Evolutionary conservation across 2,888 invertebrate genomes (phyloP), one percentile per base, ranked within the genome.

Genomic region (Cryptocephalus moraei): DNA sequence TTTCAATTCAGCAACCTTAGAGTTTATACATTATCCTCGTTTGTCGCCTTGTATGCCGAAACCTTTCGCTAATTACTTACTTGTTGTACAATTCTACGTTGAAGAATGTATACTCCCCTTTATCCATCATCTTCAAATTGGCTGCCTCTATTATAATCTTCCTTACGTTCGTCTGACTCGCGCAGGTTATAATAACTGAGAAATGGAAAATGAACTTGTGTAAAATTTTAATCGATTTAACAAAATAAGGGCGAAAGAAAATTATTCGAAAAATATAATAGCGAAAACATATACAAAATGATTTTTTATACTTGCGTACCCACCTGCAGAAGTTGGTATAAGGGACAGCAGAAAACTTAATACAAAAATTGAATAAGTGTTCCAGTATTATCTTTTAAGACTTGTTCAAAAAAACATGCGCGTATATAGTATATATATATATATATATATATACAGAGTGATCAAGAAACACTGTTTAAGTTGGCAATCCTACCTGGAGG

Each of bases 51-150:
- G 36, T 6, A 4, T 36, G 2, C n/a, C 36, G 12, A 36, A 36
- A 36, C 4, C n/a, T 2, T 4, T 36, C 4, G 4, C 4, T 36
- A 36, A 14, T 42, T 47, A 70, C 83, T 82, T 73, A 96, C 96
- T 92, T 91, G 56, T 91, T 91, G 71, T 93, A 95, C 34, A 97
- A 77, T 69, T 96, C 95, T 62, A 97, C 91, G 72, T 94, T 97
- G 75, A 99, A 91, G 77, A 99, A 95, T 45, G 95, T 92, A 72
- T 96, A 99, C 74, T 97, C 96, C 8, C 96, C 96, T 49, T 88
- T 90, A 47, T 88, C 86, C 56, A 93, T 89, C 92, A 99, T 97
- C 60, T 91, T 89, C 53, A 97, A 78, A 55, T 92, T 89, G 59
- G 93, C 88, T 1, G 97, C 97, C 8, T 91, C 91, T 61, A 97